Evolutionary conservation across 2,888 invertebrate species (phyloP).

Genomic region (Drepanosiphum platanoidis): DNA sequence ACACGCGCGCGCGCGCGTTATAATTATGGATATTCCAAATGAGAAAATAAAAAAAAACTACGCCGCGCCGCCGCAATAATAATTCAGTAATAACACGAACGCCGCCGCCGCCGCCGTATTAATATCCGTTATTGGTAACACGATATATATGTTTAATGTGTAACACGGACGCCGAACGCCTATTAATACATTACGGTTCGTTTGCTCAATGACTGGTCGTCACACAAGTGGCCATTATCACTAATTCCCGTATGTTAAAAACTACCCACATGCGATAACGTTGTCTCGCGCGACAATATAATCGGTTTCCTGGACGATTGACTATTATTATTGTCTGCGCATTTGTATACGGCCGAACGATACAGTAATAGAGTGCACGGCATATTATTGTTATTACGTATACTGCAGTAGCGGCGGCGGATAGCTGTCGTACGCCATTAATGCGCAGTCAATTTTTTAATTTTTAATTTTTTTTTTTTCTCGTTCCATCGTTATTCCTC

Average conservation of each 20-base stretch:
- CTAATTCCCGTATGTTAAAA: constrained; percentile 60
- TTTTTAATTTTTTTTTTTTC: constrained; percentile 23
- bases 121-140: constrained; percentile 32
- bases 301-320: constrained; percentile 60
- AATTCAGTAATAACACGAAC: constrained; percentile 6
- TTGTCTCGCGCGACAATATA: constrained; percentile 34
- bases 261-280: constrained; percentile 58
- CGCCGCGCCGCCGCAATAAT: background rate
- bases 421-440: background rate
- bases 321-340: constrained; percentile 55
- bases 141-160: background rate
- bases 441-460: constrained; percentile 52
- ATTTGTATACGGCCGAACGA: constrained; percentile 10
- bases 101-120: no score
- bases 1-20: background rate
- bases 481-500: constrained; percentile 15
- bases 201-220: constrained; percentile 49
- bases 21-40: background rate
- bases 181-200: constrained; percentile 42
- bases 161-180: background rate
- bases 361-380: no score
- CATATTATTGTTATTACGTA: no score
- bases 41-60: background rate
- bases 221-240: constrained; percentile 57
- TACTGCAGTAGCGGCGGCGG: no score